A percentile compares a stretch with the other conserved stretches of the same genome.
Conservation (phyloP, 2,888 invertebrate genomes). For the Candidula unifasciata region DNA sequence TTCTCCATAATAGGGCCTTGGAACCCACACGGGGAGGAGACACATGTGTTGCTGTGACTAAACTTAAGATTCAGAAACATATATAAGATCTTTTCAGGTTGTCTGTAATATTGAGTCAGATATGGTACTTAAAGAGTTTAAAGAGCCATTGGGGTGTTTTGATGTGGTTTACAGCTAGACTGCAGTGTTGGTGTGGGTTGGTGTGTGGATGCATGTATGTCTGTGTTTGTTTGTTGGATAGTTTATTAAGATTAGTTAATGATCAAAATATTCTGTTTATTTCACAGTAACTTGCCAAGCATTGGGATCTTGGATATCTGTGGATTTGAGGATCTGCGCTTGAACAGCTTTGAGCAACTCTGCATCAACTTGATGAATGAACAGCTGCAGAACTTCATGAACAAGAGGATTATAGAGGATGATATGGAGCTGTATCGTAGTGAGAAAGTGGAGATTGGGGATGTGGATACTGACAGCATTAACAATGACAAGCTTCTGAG, state of each 20-base stretch:
- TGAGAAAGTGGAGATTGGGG: conserved; percentile 59
- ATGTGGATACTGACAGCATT: conserved; percentile 57
- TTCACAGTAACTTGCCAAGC: conserved; percentile 36
- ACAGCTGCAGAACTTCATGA: conserved; percentile 69
- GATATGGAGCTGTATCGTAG: conserved; percentile 61
- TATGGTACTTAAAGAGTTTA: no score
- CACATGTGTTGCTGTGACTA: no score
- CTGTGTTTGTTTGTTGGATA: no score
- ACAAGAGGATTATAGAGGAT: conserved; percentile 60
- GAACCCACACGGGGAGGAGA: no score
- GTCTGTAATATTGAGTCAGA: no score
- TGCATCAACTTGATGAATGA: conserved; percentile 74
- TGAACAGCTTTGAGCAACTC: conserved; percentile 74
- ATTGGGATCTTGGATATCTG: conserved; percentile 74
- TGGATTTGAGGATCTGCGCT: conserved; percentile 72
- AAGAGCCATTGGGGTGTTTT: no score
- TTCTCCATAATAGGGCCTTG: no score
- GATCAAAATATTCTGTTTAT: neutral
- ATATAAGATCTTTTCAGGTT: no score
- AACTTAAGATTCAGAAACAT: no score
- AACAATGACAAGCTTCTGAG: conserved; percentile 61
- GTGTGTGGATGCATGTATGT: no score
- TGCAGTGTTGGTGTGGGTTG: no score
- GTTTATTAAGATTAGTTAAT: neutral
- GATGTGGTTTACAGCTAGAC: no score